Evolutionary conservation across 2,113 vertebrate genomes (phyloP), one percentile per base, ranked within the genome.

Genomic region (Rhadina sibilatrix): DNA sequence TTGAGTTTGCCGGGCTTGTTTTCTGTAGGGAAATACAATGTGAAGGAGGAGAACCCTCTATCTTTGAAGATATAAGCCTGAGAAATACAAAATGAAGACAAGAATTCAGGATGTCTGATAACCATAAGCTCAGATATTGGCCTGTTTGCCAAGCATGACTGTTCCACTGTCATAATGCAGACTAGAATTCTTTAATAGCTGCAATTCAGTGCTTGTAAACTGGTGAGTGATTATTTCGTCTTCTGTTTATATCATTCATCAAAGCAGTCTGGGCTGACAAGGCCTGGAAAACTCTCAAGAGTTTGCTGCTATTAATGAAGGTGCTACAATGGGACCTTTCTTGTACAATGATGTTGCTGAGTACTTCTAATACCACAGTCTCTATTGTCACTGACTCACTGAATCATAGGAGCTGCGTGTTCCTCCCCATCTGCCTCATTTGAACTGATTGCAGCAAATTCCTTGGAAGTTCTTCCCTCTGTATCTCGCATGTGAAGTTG

Each of bases 261-360:
- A 90, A 91, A 87, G 93, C 68, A 72, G 64, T 28, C 27, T 35
- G 47, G 64, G 54, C 38, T 83, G 87, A 82, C 49, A 93, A 87
- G 63, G 46, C 78, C 76, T 83, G 76, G 82, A 93, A 86, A 44
- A 84, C 86, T 87, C 87, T 94, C 90, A 72, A 68, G 71, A 50
- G 70, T 87, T 94, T 95, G 71, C 53, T 76, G 57, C 59, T 93
- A 63, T 81, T 97, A 92, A 83, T 84, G 72, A 88, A 49, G 3
- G 4, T 2, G 2, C 40, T 87, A 42, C 83, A 89, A 6, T 88
- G 68, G 64, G 70, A 68, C 50, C 24, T 68, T 50, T 89, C 53
- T 92, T 75, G 70, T 44, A 30, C 59, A 49, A 8, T 60, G 33
- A 0, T 31, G 76, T 52, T 14, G 3, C 42, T 35, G 59, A 69